phyloP scores from a whole-genome alignment of 2,113 vertebrate species.

The Sciurus niger region DNA sequence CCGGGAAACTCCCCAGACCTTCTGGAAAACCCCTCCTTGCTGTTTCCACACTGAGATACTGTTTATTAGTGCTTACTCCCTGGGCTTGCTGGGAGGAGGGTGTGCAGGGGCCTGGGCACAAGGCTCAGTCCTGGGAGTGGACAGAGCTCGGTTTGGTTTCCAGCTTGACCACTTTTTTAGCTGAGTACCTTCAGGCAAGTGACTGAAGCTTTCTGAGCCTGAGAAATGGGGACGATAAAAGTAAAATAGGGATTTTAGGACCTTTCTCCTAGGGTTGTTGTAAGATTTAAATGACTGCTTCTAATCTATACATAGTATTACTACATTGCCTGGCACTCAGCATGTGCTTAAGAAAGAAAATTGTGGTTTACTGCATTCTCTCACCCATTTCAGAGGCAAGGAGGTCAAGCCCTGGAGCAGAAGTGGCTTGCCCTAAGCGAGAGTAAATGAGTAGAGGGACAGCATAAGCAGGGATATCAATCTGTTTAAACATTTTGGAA shows the following conservation, averaged over 20 bases:
- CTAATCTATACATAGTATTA: neutral
- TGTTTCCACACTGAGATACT: neutral
- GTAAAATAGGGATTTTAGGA: neutral
- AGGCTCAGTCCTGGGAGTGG: neutral
- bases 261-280: neutral
- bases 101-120: neutral
- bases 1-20: slow-evolving; percentile 52
- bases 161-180: neutral
- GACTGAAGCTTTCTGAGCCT: neutral
- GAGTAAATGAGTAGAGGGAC: neutral
- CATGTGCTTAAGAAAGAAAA: neutral
- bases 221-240: neutral
- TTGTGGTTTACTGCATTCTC: neutral
- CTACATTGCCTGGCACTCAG: neutral
- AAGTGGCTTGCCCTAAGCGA: neutral
- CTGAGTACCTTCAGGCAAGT: neutral
- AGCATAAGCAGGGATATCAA: neutral
- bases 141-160: neutral
- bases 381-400: neutral
- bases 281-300: neutral
- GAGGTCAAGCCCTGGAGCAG: neutral
- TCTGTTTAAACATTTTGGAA: neutral
- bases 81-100: neutral
- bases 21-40: slow-evolving; percentile 65
- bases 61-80: neutral